A percentile compares a stretch with the other conserved stretches of the same genome.
These are phyloP conservation scores for Microctonus hyperodae DNA, from an alignment of 2,888 invertebrate species.

Conservation along the genomic window DNA sequence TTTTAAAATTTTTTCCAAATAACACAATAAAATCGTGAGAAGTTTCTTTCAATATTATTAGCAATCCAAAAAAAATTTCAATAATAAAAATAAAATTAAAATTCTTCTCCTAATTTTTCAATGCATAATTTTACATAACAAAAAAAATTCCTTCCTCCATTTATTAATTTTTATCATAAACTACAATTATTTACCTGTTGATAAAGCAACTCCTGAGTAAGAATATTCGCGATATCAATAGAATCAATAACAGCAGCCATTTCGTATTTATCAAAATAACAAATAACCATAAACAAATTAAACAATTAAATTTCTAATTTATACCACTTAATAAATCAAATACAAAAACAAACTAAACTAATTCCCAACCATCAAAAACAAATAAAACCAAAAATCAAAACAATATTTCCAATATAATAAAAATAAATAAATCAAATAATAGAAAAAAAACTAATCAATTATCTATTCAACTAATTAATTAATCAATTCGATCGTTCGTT, in stretches of 20 bases:
- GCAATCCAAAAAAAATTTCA: too few relatives aligned
- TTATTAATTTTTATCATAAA: neutral
- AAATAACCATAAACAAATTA: slow-evolving; percentile 2
- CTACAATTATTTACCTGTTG: slow-evolving; percentile 72
- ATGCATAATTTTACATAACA: too few relatives aligned
- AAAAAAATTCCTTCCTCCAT: slow-evolving; percentile 6
- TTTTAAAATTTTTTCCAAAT: neutral
- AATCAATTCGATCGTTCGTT: slow-evolving; percentile 54
- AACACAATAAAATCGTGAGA: neutral
- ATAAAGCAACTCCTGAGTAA: slow-evolving; percentile 84
- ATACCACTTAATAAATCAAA: neutral
- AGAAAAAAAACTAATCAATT: slow-evolving; percentile 7
- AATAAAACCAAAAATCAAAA: neutral
- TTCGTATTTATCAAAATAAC: too few relatives aligned
- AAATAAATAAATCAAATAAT: neutral
- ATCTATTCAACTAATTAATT: neutral
- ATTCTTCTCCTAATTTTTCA: neutral
- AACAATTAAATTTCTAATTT: neutral
- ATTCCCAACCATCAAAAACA: too few relatives aligned
- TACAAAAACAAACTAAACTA: neutral
- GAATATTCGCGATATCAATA: slow-evolving; percentile 84
- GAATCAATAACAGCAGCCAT: slow-evolving; percentile 72
- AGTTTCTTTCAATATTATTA: too few relatives aligned
- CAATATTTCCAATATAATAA: neutral
- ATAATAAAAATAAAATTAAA: too few relatives aligned